Evolutionary conservation across 2,888 invertebrate species (phyloP), one percentile per base, ranked within the genome.

Genomic region (Nomada lathburiana): DNA sequence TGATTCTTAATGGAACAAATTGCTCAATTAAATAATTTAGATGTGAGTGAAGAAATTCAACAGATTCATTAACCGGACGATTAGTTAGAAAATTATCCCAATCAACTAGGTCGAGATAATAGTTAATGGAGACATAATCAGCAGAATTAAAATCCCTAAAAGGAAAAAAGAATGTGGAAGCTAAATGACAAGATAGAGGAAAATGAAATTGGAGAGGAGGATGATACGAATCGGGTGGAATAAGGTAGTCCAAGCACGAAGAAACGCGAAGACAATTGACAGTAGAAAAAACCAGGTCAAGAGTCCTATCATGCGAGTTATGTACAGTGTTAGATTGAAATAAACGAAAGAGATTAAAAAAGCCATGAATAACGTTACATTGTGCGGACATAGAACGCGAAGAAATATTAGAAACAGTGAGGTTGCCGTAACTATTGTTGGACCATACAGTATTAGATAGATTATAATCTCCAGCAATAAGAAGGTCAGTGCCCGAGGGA

Each of bases 391-490:
- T 20, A n/a, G 50, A 16, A 47, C 47, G 26, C 44, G 64, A 50
- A 16, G 50, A 16, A 13, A 26, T 47, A 44, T 47, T 13, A 9
- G 36, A 62, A 20, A 29, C 50, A 4, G 18, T 50, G 4, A 26
- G 26, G 47, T 64, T 65, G n/a, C 36, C 64, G 23, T 5, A 7
- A 44, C 16, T 42, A 26, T 64, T 23, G 29, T 59, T 73, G 18
- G 23, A 10, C 73, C 65, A 73, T 16, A 16, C 7, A 7, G 23
- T n/a, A 7, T 65, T 36, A 3, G 50, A 42, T 4, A 73, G 11
- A 47, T 73, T 73, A 10, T 57, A 73, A 59, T 73, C 65, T 7
- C 65, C 73, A n/a, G n/a, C n/a, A 16, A 65, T 26, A 7, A 65
- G 5, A 36, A 73, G 7, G n/a, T 73, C 57, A 20, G 47, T 20